These are phyloP conservation scores for Volucella bombylans DNA, from an alignment of 2,888 invertebrate genomes.

Conservation along the genomic window DNA sequence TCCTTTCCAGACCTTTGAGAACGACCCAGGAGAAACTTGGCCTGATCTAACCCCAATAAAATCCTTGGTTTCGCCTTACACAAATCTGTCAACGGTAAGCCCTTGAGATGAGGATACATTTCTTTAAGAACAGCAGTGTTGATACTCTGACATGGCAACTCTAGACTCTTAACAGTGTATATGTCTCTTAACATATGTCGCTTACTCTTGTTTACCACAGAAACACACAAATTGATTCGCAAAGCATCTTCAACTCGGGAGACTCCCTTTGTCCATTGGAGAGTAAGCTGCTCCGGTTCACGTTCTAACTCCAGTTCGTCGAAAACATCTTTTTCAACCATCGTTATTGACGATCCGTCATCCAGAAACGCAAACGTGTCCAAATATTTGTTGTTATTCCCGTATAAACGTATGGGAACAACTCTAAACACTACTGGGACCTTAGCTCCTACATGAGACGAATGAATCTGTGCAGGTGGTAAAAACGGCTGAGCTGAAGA, in stretches of 20 bases:
- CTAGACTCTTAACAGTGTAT: no score
- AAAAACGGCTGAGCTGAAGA: conserved; percentile 9
- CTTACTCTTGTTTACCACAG: no score
- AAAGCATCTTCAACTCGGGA: conserved; percentile 5
- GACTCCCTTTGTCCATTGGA: conserved; percentile 28
- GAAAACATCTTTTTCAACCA: conserved; percentile 34
- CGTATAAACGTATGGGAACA: conserved; percentile 24
- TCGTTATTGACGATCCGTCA: conserved; percentile 32
- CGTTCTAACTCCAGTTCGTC: conserved; percentile 15
- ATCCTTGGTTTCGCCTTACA: no score
- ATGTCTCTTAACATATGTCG: no score
- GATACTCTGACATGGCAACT: no score
- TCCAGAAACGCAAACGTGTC: conserved; percentile 27
- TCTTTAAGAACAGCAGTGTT: no score
- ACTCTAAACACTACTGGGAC: conserved; percentile 24
- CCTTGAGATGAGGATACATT: no score
- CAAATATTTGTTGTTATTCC: conserved; percentile 13
- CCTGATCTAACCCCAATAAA: no score
- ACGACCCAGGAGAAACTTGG: no score
- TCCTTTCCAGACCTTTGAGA: no score
- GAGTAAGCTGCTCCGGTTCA: conserved; percentile 10
- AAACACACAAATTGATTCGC: background rate
- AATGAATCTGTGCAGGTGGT: conserved; percentile 24
- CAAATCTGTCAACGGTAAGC: no score
- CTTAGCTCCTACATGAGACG: conserved; percentile 24